Evolutionary conservation across 2,113 vertebrate species (phyloP).

Genomic region (Myrmecobius fasciatus): DNA sequence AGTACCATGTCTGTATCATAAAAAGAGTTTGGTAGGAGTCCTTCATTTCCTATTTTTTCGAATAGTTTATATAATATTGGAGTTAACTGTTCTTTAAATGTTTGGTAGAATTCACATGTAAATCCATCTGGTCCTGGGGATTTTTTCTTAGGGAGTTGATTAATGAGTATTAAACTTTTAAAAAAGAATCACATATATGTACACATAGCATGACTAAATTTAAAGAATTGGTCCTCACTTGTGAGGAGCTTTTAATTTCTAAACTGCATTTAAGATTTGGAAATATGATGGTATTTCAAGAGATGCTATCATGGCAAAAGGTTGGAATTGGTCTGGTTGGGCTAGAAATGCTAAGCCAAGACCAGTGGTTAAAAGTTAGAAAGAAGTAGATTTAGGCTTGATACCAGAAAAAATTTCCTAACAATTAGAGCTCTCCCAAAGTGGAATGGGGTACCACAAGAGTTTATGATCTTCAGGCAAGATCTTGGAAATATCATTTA

Average conservation of each 20-base stretch:
- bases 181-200: not conserved
- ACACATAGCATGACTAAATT: not conserved
- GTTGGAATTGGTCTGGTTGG: not conserved
- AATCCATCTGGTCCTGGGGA: too few species aligned
- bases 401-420: not conserved
- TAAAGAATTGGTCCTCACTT: not conserved
- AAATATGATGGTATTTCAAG: not conserved
- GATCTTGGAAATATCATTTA: not conserved
- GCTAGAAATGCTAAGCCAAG: not conserved
- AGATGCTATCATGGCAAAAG: not conserved
- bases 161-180: not conserved
- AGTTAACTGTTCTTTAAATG: too few species aligned
- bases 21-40: too few species aligned
- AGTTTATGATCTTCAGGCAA: not conserved
- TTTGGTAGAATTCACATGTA: too few species aligned
- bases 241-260: not conserved
- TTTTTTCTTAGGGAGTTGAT: too few species aligned
- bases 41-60: too few species aligned
- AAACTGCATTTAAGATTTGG: not conserved
- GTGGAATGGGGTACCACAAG: not conserved
- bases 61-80: too few species aligned
- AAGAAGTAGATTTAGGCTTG: not conserved
- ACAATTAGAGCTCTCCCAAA: not conserved
- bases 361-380: not conserved
- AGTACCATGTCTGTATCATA: too few species aligned